phyloP scores from a whole-genome alignment of 2,888 invertebrate species.

The Hydropsyche betteni region DNA sequence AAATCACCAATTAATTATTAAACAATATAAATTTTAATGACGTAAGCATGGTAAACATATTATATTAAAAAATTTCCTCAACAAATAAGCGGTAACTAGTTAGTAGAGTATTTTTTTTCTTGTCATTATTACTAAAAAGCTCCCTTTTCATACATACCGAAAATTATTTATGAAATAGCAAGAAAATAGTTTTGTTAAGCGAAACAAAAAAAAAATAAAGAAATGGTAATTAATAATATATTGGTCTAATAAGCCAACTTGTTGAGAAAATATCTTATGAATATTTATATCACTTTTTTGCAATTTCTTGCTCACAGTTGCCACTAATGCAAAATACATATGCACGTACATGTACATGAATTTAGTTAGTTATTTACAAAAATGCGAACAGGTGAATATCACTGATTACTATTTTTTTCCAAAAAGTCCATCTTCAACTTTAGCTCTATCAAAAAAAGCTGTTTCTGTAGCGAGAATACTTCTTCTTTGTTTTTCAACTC shows the following conservation, averaged over 20 bases:
- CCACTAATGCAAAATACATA: conserved; percentile 3
- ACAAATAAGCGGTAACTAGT: conserved; percentile 24
- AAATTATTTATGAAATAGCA: too few relatives aligned
- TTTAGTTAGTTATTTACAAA: conserved; percentile 5
- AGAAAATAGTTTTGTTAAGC: too few relatives aligned
- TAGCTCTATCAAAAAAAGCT: conserved; percentile 63
- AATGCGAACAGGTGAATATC: conserved; percentile 47
- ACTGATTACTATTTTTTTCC: conserved; percentile 64
- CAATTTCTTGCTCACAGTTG: conserved; percentile 22
- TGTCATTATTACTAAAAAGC: too few relatives aligned
- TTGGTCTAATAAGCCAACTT: conserved; percentile 1
- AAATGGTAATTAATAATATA: too few relatives aligned
- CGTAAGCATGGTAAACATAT: conserved; percentile 15
- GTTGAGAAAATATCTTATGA: conserved; percentile 28
- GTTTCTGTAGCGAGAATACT: conserved; percentile 65
- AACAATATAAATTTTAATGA: neutral
- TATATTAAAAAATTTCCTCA: conserved; percentile 21
- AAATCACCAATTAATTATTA: conserved; percentile 21
- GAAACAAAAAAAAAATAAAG: too few relatives aligned
- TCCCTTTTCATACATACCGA: too few relatives aligned
- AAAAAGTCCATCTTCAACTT: conserved; percentile 66
- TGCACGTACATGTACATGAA: neutral
- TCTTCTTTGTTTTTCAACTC: conserved; percentile 64
- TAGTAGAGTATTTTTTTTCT: conserved; percentile 15
- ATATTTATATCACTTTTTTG: conserved; percentile 26